These are phyloP conservation scores for Phalacrocorax carbo DNA, from an alignment of 2,113 vertebrate genomes.

Conservation along the genomic window DNA sequence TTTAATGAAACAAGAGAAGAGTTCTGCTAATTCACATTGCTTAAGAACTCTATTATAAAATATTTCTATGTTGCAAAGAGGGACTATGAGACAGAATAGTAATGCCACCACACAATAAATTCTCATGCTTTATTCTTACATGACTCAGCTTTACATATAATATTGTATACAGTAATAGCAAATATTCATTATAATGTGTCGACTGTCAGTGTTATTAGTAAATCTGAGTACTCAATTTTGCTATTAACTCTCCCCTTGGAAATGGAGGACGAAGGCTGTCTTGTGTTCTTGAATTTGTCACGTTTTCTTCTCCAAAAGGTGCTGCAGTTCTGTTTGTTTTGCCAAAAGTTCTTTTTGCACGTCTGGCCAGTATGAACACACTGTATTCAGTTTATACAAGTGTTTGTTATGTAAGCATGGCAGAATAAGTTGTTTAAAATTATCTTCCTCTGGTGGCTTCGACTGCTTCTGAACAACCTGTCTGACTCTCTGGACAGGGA, in stretches of 20 bases:
- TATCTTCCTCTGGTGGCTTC: background rate
- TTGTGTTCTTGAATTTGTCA: background rate
- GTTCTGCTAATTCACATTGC: background rate
- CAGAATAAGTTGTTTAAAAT: background rate
- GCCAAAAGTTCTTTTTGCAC: background rate
- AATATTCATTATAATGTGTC: background rate
- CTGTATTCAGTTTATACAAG: background rate
- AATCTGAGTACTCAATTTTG: background rate
- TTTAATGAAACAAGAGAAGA: background rate
- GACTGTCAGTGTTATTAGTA: background rate
- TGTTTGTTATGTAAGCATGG: background rate
- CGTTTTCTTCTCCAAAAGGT: background rate
- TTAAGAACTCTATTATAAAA: background rate
- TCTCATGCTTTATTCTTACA: background rate
- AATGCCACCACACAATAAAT: background rate
- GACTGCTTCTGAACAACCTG: background rate
- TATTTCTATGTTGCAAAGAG: background rate
- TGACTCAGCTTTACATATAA: background rate
- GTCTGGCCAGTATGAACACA: background rate
- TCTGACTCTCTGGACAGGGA: background rate
- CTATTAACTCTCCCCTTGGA: background rate
- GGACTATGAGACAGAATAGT: background rate
- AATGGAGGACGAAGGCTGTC: background rate
- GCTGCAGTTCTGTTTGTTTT: background rate
- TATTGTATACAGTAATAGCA: background rate